Evolutionary conservation across 2,888 invertebrate genomes (phyloP).

Genomic region (Thereva nobilitata): DNA sequence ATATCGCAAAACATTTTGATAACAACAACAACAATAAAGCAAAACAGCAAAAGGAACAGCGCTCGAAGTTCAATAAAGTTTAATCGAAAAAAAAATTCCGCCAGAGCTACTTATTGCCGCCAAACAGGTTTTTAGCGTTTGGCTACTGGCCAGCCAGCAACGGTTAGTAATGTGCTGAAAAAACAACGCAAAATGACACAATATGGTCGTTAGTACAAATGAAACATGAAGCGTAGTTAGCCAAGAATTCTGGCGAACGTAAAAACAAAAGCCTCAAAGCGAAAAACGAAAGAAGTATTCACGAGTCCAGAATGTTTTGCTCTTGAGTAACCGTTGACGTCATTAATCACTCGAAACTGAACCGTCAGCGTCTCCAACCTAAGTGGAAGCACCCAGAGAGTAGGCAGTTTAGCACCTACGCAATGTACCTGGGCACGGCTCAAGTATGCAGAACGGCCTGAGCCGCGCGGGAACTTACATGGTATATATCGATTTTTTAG

Average conservation of each 20-base stretch:
- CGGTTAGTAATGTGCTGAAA: constrained; percentile 8
- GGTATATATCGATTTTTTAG: no score
- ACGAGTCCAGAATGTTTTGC: constrained; percentile 14
- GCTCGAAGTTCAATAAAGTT: constrained; percentile 1
- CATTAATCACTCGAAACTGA: background rate
- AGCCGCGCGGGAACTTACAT: no score
- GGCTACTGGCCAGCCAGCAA: constrained; percentile 19
- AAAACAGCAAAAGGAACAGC: background rate
- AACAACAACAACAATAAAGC: no score
- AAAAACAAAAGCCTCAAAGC: background rate
- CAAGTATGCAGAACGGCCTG: background rate
- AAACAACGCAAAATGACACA: background rate
- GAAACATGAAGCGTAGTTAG: constrained; percentile 7
- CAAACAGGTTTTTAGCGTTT: constrained; percentile 14
- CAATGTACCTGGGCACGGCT: background rate
- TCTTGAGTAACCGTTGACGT: constrained; percentile 22
- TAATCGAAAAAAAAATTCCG: constrained; percentile 18
- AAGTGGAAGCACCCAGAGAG: no score
- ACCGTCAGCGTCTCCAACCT: no score
- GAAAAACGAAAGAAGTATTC: constrained; percentile 1
- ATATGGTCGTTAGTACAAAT: background rate
- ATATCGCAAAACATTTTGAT: no score
- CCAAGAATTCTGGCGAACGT: background rate
- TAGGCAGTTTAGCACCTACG: background rate
- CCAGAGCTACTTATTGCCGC: constrained; percentile 3